Evolutionary conservation across 2,113 vertebrate genomes (phyloP), one percentile per base, ranked within the genome.

Genomic region (Pongo pygmaeus): DNA sequence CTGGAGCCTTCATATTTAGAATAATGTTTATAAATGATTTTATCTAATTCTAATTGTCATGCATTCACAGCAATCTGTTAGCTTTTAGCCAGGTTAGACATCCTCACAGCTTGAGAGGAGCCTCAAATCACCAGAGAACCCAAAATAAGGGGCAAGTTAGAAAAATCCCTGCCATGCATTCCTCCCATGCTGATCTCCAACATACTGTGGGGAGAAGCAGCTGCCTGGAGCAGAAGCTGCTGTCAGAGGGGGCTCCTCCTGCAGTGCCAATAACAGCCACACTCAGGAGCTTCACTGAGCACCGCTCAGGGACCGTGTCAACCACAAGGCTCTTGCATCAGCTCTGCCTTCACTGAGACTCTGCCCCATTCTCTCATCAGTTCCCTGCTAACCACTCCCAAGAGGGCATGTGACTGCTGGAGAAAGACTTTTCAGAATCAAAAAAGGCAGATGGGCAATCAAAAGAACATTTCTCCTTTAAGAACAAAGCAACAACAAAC

Each of bases 321-420:
- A 46, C 57, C 22, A 5, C 2, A 4, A 22, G 57, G 9, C 14
- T 64, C 93, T 95, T 97, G 96, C 86, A 72, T 85, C 94, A 14
- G 30, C n/a, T 94, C 84, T 86, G 88, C 61, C 46, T 74, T 96
- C 83, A 55, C 55, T 38, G 13, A 87, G 48, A 50, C 90, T 77
- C 40, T 57, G 83, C 96, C 90, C 83, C 94, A 86, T 90, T 97
- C 94, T 72, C 52, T 98, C 96, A 98, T 98, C 96, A 91, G 27
- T 96, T 96, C 69, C 67, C 40, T 96, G 94, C 83, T 78, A 30
- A 95, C 96, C 93, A 96, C 92, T 98, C 92, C 92, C 22, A 17
- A 86, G 72, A 97, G 25, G 0, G 79, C 91, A 96, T 57, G 93
- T 98, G 94, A 98, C 83, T 88, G 77, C 80, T 59, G 61, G 81